phyloP scores from a whole-genome alignment of 2,113 vertebrate species.

The Heterochromis multidens region DNA sequence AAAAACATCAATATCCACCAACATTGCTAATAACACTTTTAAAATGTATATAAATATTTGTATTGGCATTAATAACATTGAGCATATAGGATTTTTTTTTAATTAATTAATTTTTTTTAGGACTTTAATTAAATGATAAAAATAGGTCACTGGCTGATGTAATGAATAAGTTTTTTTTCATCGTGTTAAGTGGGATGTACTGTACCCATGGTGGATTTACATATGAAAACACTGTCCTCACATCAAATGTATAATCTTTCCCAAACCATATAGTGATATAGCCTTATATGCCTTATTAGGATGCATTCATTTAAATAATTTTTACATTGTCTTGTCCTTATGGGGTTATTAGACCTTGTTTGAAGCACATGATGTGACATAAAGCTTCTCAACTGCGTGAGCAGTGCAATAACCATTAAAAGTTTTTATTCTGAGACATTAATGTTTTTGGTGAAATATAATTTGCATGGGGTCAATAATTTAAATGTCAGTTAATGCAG shows the following conservation, averaged over 20 bases:
- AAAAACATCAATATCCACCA: not conserved
- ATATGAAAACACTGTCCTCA: not conserved
- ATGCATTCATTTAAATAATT: not conserved
- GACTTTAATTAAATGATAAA: not conserved
- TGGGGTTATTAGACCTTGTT: not conserved
- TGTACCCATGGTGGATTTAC: not conserved
- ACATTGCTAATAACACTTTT: not conserved
- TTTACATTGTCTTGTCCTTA: not conserved
- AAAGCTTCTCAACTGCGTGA: not conserved
- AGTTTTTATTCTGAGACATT: not conserved
- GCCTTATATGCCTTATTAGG: not conserved
- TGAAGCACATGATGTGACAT: not conserved
- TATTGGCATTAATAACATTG: not conserved
- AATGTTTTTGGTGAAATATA: not conserved
- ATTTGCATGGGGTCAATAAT: not conserved
- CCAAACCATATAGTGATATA: not conserved
- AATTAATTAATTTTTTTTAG: rapidly evolving
- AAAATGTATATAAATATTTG: not conserved
- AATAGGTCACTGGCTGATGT: not conserved
- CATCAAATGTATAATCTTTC: not conserved
- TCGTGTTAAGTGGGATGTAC: not conserved
- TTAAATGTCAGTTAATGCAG: not conserved
- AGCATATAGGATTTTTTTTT: not conserved
- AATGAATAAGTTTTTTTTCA: not conserved
- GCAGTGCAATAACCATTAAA: not conserved